These are phyloP conservation scores for Drosophila bocqueti DNA, from an alignment of 1,140 invertebrate genomes.

Conservation along the genomic window DNA sequence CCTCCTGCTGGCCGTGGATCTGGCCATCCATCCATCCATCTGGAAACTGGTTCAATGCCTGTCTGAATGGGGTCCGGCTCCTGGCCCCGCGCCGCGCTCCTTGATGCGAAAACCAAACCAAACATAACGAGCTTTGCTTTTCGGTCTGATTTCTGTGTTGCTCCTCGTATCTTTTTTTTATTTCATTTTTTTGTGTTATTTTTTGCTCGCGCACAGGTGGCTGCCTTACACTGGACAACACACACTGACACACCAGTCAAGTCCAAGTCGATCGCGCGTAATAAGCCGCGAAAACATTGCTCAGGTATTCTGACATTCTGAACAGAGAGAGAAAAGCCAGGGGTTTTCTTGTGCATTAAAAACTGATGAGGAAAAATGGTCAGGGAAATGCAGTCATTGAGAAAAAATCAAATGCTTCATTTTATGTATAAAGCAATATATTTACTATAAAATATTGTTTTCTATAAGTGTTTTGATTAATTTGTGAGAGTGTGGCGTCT, in stretches of 20 bases:
- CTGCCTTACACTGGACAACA: conserved; percentile 48
- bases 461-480: neutral
- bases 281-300: conserved; percentile 82
- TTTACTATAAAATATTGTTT: neutral
- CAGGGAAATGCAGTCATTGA: neutral
- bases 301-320: conserved; percentile 54
- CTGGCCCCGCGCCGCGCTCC: neutral
- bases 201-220: conserved; percentile 75
- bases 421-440: neutral
- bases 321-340: conserved; percentile 2
- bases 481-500: neutral
- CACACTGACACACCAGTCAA: neutral
- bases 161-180: conserved; percentile 19
- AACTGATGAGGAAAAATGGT: too few species aligned
- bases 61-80: conserved; percentile 27
- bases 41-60: conserved; percentile 72
- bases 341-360: too few species aligned
- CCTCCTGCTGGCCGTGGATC: conserved; percentile 40
- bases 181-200: neutral
- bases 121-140: conserved; percentile 77
- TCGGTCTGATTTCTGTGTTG: conserved; percentile 71
- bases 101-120: conserved; percentile 13
- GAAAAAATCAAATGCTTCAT: neutral
- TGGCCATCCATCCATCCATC: conserved; percentile 70
- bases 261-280: conserved; percentile 72